Evolutionary conservation across 1,140 invertebrate genomes (phyloP), one percentile per base, ranked within the genome.

Genomic region (Orussus abietinus): DNA sequence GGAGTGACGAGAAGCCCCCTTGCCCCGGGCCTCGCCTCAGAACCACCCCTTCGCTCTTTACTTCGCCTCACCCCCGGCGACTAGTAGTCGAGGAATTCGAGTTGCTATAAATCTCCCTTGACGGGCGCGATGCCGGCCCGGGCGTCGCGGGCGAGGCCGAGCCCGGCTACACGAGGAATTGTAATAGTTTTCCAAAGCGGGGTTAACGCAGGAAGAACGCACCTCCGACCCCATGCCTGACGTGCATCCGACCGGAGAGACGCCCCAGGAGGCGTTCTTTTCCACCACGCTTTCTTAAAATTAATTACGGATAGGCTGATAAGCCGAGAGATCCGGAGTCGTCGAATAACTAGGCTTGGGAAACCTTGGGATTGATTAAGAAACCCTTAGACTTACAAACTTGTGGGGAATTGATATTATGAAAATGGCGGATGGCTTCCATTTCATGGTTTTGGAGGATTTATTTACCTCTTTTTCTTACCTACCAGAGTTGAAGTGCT

Each of bases 31-130:
- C 34, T 38, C 35, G 36, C 36, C 55, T 52, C 57, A 38, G 48
- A 45, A 51, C 41, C 49, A 53, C 51, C 53, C 51, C 51, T 56
- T 57, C 52, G 49, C 54, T 54, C 53, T 49, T 38, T 52, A 45
- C 51, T 45, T 60, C 52, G 44, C 41, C 48, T 51, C 60, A 43
- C 42, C 55, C 57, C 55, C 49, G 53, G 57, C 67, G 66, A 66
- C 65, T 70, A 69, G 62, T 64, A 72, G 68, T 71, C 64, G 66
- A 62, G 60, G 59, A 66, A 66, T 72, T 72, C 69, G 69, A 72
- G 69, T 72, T 72, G 57, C 66, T 66, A 71, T 72, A 72, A 72
- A 72, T 72, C 69, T 71, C 57, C 57, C 68, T 64, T 72, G 69
- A 72, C 64, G 58, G 57, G 57, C 55, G 67, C 63, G 64, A 66